Evolutionary conservation across 2,797 vertebrate species (phyloP).

Genomic region (Heliangelus exortis): DNA sequence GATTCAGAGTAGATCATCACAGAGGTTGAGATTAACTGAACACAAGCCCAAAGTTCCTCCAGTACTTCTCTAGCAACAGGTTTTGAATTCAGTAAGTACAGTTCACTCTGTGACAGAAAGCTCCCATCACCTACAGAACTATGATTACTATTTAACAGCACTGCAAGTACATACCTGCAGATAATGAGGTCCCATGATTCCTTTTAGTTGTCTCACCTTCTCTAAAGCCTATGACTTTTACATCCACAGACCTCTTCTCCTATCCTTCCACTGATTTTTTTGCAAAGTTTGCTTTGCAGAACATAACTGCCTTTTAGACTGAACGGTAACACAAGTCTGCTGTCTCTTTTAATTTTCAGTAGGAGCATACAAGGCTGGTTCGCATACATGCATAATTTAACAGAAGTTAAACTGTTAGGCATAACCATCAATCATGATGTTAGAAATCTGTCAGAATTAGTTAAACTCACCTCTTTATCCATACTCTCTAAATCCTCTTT

Average conservation of each 20-base stretch:
- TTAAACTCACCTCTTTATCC: conserved; percentile 93
- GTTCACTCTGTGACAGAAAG: background rate
- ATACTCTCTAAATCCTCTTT: conserved; percentile 99
- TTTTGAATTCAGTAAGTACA: background rate
- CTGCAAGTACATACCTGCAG: background rate
- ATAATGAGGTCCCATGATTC: rapidly evolving
- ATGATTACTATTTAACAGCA: background rate
- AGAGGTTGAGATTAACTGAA: background rate
- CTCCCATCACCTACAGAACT: background rate
- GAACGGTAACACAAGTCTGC: background rate
- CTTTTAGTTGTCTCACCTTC: background rate
- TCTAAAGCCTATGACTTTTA: background rate
- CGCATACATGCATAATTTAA: background rate
- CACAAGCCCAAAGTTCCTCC: background rate
- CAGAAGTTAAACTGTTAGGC: background rate
- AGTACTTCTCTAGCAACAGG: background rate
- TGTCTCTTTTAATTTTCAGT: background rate
- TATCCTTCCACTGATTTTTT: background rate
- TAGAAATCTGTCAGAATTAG: background rate
- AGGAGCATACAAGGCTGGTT: background rate
- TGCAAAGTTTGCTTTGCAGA: background rate
- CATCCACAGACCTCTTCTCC: background rate
- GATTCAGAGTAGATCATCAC: background rate
- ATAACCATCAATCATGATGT: background rate
- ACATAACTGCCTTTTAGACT: background rate